Conservation (phyloP, 2,888 invertebrate genomes). For the Fragum sueziense region DNA sequence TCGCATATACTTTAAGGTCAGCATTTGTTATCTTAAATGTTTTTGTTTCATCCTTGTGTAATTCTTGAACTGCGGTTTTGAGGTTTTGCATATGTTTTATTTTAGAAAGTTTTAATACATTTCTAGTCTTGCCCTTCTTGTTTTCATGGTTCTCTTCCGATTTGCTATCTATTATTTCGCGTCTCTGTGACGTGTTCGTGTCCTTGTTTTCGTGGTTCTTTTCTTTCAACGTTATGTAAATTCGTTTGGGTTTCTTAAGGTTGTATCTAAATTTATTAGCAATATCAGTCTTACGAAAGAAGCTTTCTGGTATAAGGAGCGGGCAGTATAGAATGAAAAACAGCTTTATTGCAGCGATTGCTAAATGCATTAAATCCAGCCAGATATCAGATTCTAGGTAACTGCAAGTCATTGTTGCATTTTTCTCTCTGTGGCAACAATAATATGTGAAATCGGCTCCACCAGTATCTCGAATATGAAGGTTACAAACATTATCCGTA, state of each 20-base stretch:
- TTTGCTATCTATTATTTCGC: neutral
- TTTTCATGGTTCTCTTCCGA: neutral
- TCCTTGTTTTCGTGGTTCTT: too few species aligned
- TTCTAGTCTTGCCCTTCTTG: neutral
- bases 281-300: neutral
- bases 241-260: neutral
- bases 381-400: neutral
- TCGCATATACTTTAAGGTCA: neutral
- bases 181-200: too few species aligned
- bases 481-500: slow-evolving; percentile 3
- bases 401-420: neutral
- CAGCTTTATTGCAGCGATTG: neutral
- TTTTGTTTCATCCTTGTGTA: neutral
- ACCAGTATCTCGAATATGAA: neutral
- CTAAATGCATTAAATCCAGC: neutral
- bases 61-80: neutral
- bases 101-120: neutral
- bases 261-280: neutral
- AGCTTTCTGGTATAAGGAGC: neutral
- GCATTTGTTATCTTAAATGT: neutral
- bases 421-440: neutral
- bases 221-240: neutral
- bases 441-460: neutral
- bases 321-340: neutral
- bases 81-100: neutral